phyloP scores from a whole-genome alignment of 2,113 vertebrate species.

The Hippopotamus amphibius region DNA sequence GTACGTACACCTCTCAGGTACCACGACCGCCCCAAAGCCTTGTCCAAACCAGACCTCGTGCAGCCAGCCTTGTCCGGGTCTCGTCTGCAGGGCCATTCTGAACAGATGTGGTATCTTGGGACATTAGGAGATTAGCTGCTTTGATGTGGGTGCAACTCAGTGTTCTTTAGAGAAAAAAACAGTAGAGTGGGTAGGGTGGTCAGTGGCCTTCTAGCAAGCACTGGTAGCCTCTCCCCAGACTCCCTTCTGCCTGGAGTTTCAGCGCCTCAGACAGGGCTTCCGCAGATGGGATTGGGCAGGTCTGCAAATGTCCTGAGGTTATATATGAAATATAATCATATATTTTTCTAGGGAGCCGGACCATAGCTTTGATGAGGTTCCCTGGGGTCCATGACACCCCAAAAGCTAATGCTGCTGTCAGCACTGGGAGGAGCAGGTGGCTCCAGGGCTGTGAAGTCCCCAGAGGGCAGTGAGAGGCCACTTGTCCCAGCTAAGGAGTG shows the following conservation, averaged over 20 bases:
- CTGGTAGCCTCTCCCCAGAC: not conserved
- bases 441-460: not conserved
- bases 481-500: not conserved
- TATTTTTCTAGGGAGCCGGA: not conserved
- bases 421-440: not conserved
- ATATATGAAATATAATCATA: accelerated
- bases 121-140: accelerated
- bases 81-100: not conserved
- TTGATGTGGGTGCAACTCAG: accelerated
- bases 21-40: accelerated
- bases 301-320: not conserved
- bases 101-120: not conserved
- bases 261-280: not conserved
- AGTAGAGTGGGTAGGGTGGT: accelerated
- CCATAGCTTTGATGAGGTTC: not conserved
- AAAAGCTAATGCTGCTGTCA: not conserved
- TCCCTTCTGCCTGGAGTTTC: not conserved
- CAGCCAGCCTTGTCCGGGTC: too few species aligned
- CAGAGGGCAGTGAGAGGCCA: accelerated
- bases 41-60: not conserved
- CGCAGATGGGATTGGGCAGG: not conserved
- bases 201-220: accelerated
- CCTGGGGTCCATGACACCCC: too few species aligned
- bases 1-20: constrained; percentile 84
- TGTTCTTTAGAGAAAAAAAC: not conserved